Base-by-base conservation (phyloP, 35 echinoderm and acorn worm species). In the Stichopus chloronotus region DNA sequence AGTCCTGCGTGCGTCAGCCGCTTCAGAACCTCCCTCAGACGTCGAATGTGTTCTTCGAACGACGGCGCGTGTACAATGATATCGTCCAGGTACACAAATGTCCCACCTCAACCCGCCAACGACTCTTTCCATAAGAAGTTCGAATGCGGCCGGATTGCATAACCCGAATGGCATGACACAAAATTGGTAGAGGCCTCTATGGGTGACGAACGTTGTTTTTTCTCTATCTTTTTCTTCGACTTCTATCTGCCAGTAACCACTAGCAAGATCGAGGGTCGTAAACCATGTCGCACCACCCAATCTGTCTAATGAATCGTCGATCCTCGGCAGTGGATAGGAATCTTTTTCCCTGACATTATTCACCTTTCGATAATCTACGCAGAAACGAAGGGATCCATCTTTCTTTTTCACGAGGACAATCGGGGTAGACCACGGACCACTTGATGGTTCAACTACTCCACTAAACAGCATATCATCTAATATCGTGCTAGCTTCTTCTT, bases 341-440 rank as follows among this genome's bases (percentile, higher is more conserved):
- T 92, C 90, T 22, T 79, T 57, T 4, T 53, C 23, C 13, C 74
- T 92, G 19, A 78, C 55, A 56, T 78, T 43, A 58, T 80, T 92
- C 7, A 92, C 55, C 7, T n/a, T 25, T 17, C 87, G 24, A 88
- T 94, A 94, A 56, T 91, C 88, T 5, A 91, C 63, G 57, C 93
- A 94, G 84, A 84, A 94, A 5, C 93, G 20, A 59, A 19, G 25
- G 5, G 87, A 84, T 19, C 78, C 78, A 85, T 94, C 93, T 52
- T 94, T 94, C 90, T 95, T 95, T 14, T n/a, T n/a, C n/a, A n/a
- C n/a, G n/a, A 94, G 20, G 4, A 94, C 94, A 20, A 94, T 74
- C 20, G 94, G 94, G 22, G 81, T 72, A 59, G 89, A 63, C 94
- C 94, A 95, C 19, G 94, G 94, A 52, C 90, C 91, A 53, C 53